Percentiles rank a stretch among this genome's conserved stretches.
phyloP scores from a whole-genome alignment of 1,140 invertebrate species.

The Drosophila jambulina region DNA sequence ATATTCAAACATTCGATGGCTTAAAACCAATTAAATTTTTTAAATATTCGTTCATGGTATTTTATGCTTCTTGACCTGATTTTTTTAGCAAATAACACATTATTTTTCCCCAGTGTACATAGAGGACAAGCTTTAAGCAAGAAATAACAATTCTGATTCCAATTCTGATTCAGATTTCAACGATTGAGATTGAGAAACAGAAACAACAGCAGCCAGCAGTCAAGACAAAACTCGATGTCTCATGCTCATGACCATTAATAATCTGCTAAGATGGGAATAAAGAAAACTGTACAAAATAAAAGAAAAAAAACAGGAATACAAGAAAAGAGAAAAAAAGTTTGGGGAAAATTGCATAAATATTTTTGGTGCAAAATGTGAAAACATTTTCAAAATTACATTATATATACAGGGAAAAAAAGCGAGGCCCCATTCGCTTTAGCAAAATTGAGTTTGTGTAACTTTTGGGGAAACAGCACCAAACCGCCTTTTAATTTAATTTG shows the following conservation, averaged over 20 bases:
- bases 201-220: slow-evolving; percentile 1
- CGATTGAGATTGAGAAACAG: slow-evolving; percentile 8
- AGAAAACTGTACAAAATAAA: neutral
- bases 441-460: slow-evolving; percentile 76
- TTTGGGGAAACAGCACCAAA: slow-evolving; percentile 13
- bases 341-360: slow-evolving; percentile 37
- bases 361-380: slow-evolving; percentile 32
- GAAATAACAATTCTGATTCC: slow-evolving; percentile 16
- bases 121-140: slow-evolving; percentile 1
- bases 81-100: neutral
- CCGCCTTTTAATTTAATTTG: slow-evolving; percentile 7
- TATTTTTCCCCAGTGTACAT: neutral
- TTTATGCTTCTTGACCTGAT: neutral
- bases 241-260: slow-evolving; percentile 58
- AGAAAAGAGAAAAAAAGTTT: neutral
- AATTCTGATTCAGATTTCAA: slow-evolving; percentile 24
- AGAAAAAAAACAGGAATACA: neutral
- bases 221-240: slow-evolving; percentile 35
- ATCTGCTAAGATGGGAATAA: slow-evolving; percentile 2
- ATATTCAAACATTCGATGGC: neutral
- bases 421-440: slow-evolving; percentile 25
- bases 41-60: neutral
- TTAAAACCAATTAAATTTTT: neutral
- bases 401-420: slow-evolving; percentile 13
- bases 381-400: slow-evolving; percentile 41